Base-by-base conservation (phyloP, 2,797 vertebrate genomes). In the Hapalemur alaotrensis region DNA sequence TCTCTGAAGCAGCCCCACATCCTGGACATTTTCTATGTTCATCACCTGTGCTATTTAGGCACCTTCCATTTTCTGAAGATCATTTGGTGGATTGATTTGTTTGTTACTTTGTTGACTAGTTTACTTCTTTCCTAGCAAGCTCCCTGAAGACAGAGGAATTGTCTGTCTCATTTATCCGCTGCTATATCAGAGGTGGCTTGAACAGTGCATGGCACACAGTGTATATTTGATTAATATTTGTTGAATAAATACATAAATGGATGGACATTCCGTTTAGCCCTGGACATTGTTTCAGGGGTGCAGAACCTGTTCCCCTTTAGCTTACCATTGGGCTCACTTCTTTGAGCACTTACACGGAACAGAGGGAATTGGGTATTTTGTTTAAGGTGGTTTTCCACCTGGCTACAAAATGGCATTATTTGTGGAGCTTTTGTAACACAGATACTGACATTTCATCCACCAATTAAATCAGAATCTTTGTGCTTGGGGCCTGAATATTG, bases 391-490 rank as follows among this genome's bases (percentile, higher is more conserved):
- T 85, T 88, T 9, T 59, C 18, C 6, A 69, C 28, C 4, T 46
- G 17, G 43, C 9, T 43, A 15, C 41, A 94, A 86, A 83, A 65
- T 30, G 41, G 1, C 4, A 30, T 72, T 59, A 38, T 38, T 50
- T 52, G 5, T 73, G 59, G 23, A 63, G 15, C 1, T 83, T 88
- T 82, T 67, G 73, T 59, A 89, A 38, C 4, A 38, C 1, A 79
- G 28, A 50, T 38, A 3, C 8, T 22, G 23, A 20, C 6, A 5
- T 30, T 83, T 32, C 22, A 38, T 25, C 46, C 41, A 48, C 14
- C 32, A 93, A 43, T 89, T 89, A 93, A 93, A 80, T n/a, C 25
- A 72, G 59, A 69, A 43, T 59, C 22, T 82, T 46, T 48, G 7
- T 76, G 46, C 9, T 9, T 84, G 18, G 20, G 13, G 6, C 48